Evolutionary conservation across 2,113 vertebrate species (phyloP).

Genomic region (Misgurnus mizolepis): DNA sequence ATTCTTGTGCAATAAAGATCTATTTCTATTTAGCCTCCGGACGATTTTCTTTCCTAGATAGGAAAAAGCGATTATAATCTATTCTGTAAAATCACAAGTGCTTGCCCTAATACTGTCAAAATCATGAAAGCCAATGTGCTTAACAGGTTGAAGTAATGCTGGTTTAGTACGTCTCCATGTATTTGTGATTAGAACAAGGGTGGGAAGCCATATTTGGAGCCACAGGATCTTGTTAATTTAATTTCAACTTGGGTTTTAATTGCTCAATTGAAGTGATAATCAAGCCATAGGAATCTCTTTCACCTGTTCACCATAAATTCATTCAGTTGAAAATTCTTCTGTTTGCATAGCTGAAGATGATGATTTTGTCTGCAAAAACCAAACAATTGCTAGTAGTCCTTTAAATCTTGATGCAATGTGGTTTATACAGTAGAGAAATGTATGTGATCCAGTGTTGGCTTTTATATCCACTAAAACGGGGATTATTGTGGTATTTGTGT

Average conservation of each 20-base stretch:
- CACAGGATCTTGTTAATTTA: constrained; percentile 71
- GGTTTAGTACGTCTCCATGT: constrained; percentile 62
- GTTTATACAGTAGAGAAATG: not conserved
- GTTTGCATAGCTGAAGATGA: constrained; percentile 9
- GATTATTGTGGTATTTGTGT: no score
- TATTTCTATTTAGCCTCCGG: not conserved
- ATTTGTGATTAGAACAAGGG: constrained; percentile 70
- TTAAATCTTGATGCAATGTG: not conserved
- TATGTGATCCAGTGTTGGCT: no score
- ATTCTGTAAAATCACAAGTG: not conserved
- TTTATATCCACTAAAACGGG: no score
- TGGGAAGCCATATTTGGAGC: constrained; percentile 56
- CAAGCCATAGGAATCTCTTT: constrained; percentile 72
- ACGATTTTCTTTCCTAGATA: not conserved
- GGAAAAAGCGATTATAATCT: not conserved
- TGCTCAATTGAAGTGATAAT: constrained; percentile 74
- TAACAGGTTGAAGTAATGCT: constrained; percentile 40
- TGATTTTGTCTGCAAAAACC: constrained; percentile 31
- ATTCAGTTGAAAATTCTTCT: constrained; percentile 13
- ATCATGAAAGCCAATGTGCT: constrained; percentile 26
- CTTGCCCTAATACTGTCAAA: constrained; percentile 49
- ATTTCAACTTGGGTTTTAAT: constrained; percentile 71
- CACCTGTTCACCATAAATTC: constrained; percentile 66
- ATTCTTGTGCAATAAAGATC: constrained; percentile 18
- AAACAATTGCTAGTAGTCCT: not conserved